Percentiles rank a stretch among this genome's conserved stretches.
Conservation (phyloP, 1,140 invertebrate genomes). For the Neomicropteryx cornuta region DNA sequence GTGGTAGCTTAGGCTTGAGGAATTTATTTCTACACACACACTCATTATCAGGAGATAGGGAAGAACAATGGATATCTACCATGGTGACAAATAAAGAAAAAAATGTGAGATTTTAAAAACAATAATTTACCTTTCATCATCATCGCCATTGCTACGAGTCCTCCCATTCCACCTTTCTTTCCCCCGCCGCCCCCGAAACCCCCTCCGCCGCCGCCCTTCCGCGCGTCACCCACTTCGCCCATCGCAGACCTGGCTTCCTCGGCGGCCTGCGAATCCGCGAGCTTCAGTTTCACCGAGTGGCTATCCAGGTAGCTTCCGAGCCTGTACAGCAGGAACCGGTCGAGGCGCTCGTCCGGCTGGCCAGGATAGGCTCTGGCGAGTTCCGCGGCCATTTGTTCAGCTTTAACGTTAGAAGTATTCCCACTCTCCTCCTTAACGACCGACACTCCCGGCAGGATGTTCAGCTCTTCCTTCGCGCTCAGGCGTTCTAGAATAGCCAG, state of each 20-base stretch:
- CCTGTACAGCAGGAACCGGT: conserved; percentile 62
- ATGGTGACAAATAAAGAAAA: too few relatives aligned
- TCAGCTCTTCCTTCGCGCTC: conserved; percentile 48
- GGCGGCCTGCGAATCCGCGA: conserved; percentile 52
- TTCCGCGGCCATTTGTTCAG: conserved; percentile 57
- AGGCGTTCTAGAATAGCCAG: conserved; percentile 63
- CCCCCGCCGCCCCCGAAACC: conserved; percentile 35
- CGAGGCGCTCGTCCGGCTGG: conserved; percentile 62
- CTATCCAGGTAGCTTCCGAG: conserved; percentile 57
- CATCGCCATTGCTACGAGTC: conserved; percentile 43
- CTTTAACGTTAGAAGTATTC: conserved; percentile 42
- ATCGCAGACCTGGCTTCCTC: conserved; percentile 40
- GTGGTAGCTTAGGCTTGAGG: too few relatives aligned
- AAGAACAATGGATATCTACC: too few relatives aligned
- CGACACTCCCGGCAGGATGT: conserved; percentile 57
- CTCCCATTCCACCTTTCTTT: conserved; percentile 43
- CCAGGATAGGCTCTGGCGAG: conserved; percentile 62
- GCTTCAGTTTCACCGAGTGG: conserved; percentile 59
- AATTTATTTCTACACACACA: too few relatives aligned
- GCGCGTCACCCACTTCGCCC: conserved; percentile 28
- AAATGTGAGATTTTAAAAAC: too few relatives aligned
- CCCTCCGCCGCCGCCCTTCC: conserved; percentile 30
- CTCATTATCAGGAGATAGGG: too few relatives aligned
- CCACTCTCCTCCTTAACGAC: conserved; percentile 52
- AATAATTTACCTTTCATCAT: conserved; percentile 50